Base-by-base conservation (phyloP, 1,140 invertebrate genomes). In the Cherax quadricarinatus region DNA sequence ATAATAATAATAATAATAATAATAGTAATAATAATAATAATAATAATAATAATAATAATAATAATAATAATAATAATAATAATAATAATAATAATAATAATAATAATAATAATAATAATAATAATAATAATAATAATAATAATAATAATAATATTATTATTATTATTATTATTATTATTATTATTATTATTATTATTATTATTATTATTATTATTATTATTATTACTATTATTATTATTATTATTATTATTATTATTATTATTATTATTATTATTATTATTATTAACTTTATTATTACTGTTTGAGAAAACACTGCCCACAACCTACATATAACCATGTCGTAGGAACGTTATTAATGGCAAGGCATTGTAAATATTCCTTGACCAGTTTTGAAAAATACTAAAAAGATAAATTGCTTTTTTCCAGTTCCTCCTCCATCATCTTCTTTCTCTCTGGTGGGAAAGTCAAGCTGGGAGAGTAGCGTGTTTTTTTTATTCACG, bases 71-170 rank as follows among this genome's bases (percentile, higher is more conserved):
- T 24, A 24, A 78, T 78, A 24, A 78, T 78, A 7, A 78, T 78
- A 78, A 78, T 78, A 24, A 78, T 78, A n/a, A 78, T 78, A 24
- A 24, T 78, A 7, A 78, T 78, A 78, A 78, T 78, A 78, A 78
- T 78, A 78, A 24, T 78, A 78, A 24, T 78, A 78, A 24, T 78
- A 78, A 24, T 78, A 24, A 24, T 41, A 78, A 24, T 78, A 78
- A 24, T 78, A 78, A 24, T 78, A 78, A n/a, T 78, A 78, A 24
- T 78, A 78, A 24, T 78, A 78, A 24, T 78, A 78, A 24, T 78
- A 78, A 24, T 78, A 78, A 24, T 78, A 21, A 24, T 78, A 78
- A 24, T 78, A 78, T 9, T 78, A 78, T 9, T 78, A 78, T 21
- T 78, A 78, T 10, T 78, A 21, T 9, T 78, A 78, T 9, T 78